These are phyloP conservation scores for Caenorhabditis doughertyi DNA, from an alignment of 2,888 invertebrate genomes.

Conservation along the genomic window DNA sequence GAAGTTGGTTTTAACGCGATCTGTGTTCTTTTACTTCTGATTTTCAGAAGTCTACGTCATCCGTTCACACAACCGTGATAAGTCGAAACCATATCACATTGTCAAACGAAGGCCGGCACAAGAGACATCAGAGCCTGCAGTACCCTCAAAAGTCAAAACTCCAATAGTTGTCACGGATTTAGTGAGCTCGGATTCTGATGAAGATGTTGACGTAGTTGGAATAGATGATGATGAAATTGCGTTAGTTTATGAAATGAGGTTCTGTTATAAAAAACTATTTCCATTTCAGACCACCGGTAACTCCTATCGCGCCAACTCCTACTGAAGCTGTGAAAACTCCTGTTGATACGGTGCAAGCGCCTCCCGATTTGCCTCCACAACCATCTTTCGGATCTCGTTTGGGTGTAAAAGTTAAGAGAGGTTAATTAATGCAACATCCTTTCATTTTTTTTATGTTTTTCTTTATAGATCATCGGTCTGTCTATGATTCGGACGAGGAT, in stretches of 20 bases:
- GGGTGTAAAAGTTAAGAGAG: constrained; percentile 17
- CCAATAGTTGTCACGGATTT: background rate
- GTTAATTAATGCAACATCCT: background rate
- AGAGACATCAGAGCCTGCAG: background rate
- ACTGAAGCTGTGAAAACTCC: background rate
- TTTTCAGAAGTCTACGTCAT: constrained; percentile 50
- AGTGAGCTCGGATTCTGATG: constrained; percentile 12
- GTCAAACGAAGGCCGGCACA: background rate
- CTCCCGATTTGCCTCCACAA: constrained; percentile 55
- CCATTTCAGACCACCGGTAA: background rate
- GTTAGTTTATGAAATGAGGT: background rate
- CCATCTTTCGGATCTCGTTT: constrained; percentile 43
- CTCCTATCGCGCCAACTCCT: background rate
- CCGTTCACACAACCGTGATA: constrained; percentile 18
- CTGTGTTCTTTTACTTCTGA: background rate
- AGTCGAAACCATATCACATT: background rate
- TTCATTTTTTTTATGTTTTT: background rate
- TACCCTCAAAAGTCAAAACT: too few relatives aligned
- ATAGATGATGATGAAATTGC: constrained; percentile 39
- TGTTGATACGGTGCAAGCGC: background rate
- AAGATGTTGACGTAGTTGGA: constrained; percentile 57
- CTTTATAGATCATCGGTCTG: background rate
- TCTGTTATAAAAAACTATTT: background rate
- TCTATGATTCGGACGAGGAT: constrained; percentile 38
- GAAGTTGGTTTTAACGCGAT: constrained; percentile 18